A percentile compares a stretch with the other conserved stretches of the same genome.
Conservation (phyloP, 2,797 vertebrate genomes). For the Enteromius paludinosus region DNA sequence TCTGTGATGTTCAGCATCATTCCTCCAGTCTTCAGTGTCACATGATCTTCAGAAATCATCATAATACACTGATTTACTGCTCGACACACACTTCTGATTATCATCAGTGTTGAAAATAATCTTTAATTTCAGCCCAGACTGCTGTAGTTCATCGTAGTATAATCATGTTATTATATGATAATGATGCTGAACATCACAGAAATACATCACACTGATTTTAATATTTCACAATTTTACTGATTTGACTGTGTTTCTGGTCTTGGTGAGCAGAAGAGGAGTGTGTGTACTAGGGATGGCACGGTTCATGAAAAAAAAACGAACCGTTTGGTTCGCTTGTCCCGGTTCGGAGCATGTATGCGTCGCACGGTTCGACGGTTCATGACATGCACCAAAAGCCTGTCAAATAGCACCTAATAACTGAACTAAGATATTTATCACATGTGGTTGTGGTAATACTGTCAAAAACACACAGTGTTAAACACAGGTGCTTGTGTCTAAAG, state of each 20-base stretch:
- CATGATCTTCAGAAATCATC: neutral
- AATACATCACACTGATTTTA: neutral
- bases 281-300: too few relatives aligned
- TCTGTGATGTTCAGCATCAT: neutral
- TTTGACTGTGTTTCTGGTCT: neutral
- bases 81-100: neutral
- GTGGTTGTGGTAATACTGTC: too few relatives aligned
- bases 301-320: too few relatives aligned
- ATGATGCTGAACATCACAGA: neutral
- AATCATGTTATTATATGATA: neutral
- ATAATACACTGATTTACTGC: neutral
- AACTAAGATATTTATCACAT: too few relatives aligned
- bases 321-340: too few relatives aligned
- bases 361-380: too few relatives aligned
- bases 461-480: too few relatives aligned
- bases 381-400: too few relatives aligned
- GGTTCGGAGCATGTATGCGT: too few relatives aligned
- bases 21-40: neutral
- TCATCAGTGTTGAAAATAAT: neutral
- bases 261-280: neutral
- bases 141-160: neutral
- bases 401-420: too few relatives aligned
- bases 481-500: too few relatives aligned
- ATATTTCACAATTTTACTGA: neutral
- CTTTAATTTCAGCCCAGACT: neutral